Conservation (phyloP, 2,797 vertebrate genomes). For the Eulemur coronatus region DNA sequence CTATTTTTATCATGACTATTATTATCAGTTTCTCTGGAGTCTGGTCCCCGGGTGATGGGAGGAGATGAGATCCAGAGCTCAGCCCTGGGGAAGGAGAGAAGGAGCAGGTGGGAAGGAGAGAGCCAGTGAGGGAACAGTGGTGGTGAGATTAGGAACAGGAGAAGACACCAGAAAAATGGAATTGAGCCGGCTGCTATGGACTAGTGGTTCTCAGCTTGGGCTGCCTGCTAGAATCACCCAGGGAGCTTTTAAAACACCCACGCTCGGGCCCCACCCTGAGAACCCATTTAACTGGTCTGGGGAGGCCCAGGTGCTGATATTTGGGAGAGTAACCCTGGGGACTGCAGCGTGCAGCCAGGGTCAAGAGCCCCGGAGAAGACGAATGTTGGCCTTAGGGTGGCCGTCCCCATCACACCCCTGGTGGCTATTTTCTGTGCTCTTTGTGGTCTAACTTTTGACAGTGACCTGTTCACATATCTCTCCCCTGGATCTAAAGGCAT, state of each 20-base stretch:
- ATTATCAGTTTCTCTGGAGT: not conserved
- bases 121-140: accelerated
- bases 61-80: not conserved
- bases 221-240: not conserved
- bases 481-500: not conserved
- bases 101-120: not conserved
- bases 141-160: not conserved
- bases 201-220: not conserved
- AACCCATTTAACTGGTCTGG: not conserved
- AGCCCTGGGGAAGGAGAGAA: not conserved
- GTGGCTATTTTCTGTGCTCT: not conserved
- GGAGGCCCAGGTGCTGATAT: not conserved
- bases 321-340: not conserved
- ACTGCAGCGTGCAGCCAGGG: not conserved
- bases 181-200: not conserved
- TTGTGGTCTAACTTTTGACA: not conserved
- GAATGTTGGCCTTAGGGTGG: too few species aligned
- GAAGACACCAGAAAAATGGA: not conserved
- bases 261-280: not conserved
- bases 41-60: not conserved
- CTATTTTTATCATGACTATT: not conserved
- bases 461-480: not conserved
- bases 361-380: not conserved
- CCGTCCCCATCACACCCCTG: too few species aligned
- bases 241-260: not conserved